A percentile compares a stretch with the other conserved stretches of the same genome.
Conservation (phyloP, 2,797 vertebrate genomes). For the Amniataba percoides region DNA sequence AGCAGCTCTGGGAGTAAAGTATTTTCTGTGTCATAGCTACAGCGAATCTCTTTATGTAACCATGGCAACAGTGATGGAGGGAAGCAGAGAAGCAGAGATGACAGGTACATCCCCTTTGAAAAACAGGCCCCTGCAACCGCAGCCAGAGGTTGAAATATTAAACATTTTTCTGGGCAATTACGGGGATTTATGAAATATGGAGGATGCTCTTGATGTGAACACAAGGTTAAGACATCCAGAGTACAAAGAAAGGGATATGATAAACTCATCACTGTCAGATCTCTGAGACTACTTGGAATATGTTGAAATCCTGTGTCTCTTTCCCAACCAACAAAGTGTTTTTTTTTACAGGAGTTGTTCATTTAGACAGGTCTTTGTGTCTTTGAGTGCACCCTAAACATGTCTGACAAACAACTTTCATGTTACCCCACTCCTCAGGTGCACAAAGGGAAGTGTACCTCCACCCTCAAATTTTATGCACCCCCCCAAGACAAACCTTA, state of each 20-base stretch:
- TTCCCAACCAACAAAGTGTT: not conserved
- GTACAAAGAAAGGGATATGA: slow-evolving; percentile 6
- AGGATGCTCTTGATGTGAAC: slow-evolving; percentile 30
- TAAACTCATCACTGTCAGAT: slow-evolving; percentile 19
- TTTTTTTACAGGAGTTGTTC: not conserved
- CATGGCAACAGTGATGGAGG: slow-evolving; percentile 70
- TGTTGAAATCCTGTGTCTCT: not conserved
- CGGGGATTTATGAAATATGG: slow-evolving; percentile 52
- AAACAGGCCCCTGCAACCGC: slow-evolving; percentile 32
- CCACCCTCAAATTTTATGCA: not conserved
- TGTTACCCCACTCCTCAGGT: not conserved
- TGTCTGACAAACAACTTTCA: not conserved
- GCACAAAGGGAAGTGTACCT: not conserved
- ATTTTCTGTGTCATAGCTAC: slow-evolving; percentile 63
- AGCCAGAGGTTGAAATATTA: slow-evolving; percentile 58
- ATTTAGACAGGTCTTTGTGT: not conserved
- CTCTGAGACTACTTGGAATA: not conserved
- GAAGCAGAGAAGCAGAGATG: slow-evolving; percentile 38
- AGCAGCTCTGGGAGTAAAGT: slow-evolving; percentile 41
- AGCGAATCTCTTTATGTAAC: slow-evolving; percentile 65
- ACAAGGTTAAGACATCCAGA: slow-evolving; percentile 7
- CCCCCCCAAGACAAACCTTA: slow-evolving; percentile 8
- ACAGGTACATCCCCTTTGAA: slow-evolving; percentile 55
- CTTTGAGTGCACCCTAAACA: not conserved
- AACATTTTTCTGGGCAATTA: slow-evolving; percentile 43